Evolutionary conservation across 2,113 vertebrate genomes (phyloP).

Genomic region (Vireo altiloquus): DNA sequence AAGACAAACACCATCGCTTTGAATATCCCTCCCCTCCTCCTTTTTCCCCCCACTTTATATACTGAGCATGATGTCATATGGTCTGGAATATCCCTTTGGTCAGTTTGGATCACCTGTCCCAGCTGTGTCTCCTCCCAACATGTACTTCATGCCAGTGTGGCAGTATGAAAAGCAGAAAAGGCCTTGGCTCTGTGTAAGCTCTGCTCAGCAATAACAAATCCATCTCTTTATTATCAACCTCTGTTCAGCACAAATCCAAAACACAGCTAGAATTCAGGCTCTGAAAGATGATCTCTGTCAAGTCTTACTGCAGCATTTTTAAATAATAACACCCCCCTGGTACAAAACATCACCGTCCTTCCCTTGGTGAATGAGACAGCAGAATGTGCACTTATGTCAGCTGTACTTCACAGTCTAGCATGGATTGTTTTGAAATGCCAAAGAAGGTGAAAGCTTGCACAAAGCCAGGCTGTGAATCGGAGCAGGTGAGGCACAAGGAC

Average conservation of each 20-base stretch:
- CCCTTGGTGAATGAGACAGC: background rate
- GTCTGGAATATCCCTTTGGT: background rate
- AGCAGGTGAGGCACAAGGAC: background rate
- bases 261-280: background rate
- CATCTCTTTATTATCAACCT: rapidly evolving
- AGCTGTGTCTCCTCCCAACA: background rate
- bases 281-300: constrained; percentile 35
- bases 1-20: background rate
- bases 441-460: background rate
- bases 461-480: background rate
- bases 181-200: background rate
- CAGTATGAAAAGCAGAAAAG: background rate
- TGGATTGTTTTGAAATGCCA: background rate
- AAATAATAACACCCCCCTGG: background rate
- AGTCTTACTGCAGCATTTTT: background rate
- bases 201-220: background rate
- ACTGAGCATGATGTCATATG: background rate
- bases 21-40: background rate
- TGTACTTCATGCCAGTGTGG: rapidly evolving
- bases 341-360: background rate
- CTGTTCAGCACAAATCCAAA: background rate
- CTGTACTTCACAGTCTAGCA: background rate
- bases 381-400: background rate
- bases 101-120: background rate
- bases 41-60: background rate